Conservation (phyloP, 2,888 invertebrate species). For the Malthinus flaveolus region DNA sequence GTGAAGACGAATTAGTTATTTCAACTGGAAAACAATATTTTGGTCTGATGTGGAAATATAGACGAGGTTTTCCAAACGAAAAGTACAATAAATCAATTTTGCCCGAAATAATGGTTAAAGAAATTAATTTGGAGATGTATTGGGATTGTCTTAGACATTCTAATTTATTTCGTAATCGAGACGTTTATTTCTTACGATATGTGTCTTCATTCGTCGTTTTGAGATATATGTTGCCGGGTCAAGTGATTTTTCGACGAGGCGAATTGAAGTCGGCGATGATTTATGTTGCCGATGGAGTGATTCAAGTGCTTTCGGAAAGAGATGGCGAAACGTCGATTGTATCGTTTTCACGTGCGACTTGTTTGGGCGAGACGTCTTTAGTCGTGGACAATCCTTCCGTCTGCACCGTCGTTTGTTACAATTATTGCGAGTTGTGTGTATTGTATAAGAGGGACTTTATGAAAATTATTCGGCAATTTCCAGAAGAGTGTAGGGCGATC, state of each 20-base stretch:
- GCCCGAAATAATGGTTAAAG: constrained; percentile 28
- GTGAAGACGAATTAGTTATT: neutral
- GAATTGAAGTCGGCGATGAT: constrained; percentile 31
- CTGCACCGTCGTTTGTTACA: constrained; percentile 36
- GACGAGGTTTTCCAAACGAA: constrained; percentile 19
- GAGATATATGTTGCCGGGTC: constrained; percentile 34
- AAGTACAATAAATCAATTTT: constrained; percentile 20
- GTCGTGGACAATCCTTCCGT: constrained; percentile 28
- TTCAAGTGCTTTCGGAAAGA: constrained; percentile 38
- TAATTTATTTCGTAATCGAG: constrained; percentile 33
- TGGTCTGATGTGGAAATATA: constrained; percentile 17
- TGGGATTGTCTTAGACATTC: constrained; percentile 36
- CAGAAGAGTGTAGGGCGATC: constrained; percentile 23
- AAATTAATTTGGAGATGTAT: constrained; percentile 32
- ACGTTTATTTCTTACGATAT: constrained; percentile 30
- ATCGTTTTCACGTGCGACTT: constrained; percentile 36
- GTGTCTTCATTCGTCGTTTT: constrained; percentile 28
- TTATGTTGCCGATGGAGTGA: constrained; percentile 35
- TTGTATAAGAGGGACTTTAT: constrained; percentile 30
- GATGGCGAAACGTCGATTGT: constrained; percentile 39
- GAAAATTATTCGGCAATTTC: constrained; percentile 29
- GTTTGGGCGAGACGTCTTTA: constrained; percentile 33
- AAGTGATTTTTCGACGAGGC: constrained; percentile 31
- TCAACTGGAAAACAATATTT: neutral
- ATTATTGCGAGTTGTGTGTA: constrained; percentile 34